phyloP scores from a whole-genome alignment of 2,888 invertebrate genomes.

The Hecatera dysodea region DNA sequence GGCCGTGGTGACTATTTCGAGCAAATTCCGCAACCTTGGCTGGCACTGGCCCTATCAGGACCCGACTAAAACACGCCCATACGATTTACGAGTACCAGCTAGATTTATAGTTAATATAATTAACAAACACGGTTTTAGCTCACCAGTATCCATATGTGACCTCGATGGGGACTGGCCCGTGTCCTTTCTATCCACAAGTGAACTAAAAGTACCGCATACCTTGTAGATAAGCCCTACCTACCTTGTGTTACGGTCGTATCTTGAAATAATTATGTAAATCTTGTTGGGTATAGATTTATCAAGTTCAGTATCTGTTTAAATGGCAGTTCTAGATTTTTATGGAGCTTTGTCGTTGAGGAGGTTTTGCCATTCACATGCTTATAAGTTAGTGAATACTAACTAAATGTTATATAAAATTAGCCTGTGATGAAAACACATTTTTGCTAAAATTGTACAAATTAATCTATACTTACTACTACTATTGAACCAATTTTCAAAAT shows the following conservation, averaged over 20 bases:
- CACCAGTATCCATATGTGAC: slow-evolving; percentile 61
- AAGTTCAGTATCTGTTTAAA: slow-evolving; percentile 3
- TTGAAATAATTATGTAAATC: slow-evolving; percentile 47
- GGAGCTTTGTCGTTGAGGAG: slow-evolving; percentile 7
- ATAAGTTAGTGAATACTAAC: not conserved
- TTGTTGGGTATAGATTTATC: slow-evolving; percentile 13
- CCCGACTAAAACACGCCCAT: not conserved
- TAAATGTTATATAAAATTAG: too few relatives aligned
- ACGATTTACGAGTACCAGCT: slow-evolving; percentile 17
- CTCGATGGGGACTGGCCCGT: slow-evolving; percentile 57
- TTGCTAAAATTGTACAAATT: too few relatives aligned
- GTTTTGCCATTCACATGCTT: not conserved
- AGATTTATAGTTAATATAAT: slow-evolving; percentile 40
- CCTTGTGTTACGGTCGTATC: slow-evolving; percentile 23
- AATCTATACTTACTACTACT: too few relatives aligned
- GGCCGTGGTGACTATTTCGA: too few relatives aligned
- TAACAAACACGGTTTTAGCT: slow-evolving; percentile 30
- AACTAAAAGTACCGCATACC: slow-evolving; percentile 46
- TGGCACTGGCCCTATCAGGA: too few relatives aligned
- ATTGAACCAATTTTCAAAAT: too few relatives aligned
- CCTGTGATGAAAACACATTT: too few relatives aligned
- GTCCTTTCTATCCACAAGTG: slow-evolving; percentile 62
- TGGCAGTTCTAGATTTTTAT: slow-evolving; percentile 15
- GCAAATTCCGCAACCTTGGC: too few relatives aligned
- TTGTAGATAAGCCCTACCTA: slow-evolving; percentile 47